phyloP scores from a whole-genome alignment of 2,113 vertebrate genomes.

The Anhinga anhinga region DNA sequence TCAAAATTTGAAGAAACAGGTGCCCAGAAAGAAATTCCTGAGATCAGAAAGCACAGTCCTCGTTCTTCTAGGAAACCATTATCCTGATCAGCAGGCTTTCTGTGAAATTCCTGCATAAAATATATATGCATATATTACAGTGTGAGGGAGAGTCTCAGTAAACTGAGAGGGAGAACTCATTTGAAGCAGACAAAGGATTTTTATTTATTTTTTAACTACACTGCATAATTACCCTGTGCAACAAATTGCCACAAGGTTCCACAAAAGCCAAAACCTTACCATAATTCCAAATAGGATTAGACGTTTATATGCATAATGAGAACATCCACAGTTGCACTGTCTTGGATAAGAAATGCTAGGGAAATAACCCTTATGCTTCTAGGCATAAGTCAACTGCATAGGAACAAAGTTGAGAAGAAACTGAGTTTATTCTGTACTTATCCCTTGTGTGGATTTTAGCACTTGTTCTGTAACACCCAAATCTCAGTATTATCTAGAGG shows the following conservation, averaged over 20 bases:
- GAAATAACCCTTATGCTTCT: conserved; percentile 1
- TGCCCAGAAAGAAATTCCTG: not conserved
- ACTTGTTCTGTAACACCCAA: not conserved
- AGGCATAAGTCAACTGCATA: not conserved
- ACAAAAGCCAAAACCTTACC: not conserved
- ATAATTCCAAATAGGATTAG: conserved; percentile 37
- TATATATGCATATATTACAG: not conserved
- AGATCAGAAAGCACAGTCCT: not conserved
- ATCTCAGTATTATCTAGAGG: not conserved
- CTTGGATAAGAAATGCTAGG: not conserved
- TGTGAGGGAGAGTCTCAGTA: not conserved
- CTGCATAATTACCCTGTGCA: not conserved
- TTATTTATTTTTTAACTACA: conserved; percentile 42
- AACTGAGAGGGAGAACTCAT: not conserved
- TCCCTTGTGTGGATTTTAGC: not conserved
- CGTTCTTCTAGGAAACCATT: not conserved
- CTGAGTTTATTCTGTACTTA: not conserved
- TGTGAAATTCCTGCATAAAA: not conserved
- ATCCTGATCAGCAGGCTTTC: not conserved
- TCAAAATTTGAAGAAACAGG: not conserved
- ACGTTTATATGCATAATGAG: conserved; percentile 34
- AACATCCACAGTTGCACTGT: not conserved
- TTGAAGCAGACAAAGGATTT: not conserved
- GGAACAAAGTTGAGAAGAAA: not conserved
- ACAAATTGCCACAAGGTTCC: conserved; percentile 35